phyloP scores from a whole-genome alignment of 2,888 invertebrate species.

The Andrena bucephala region DNA sequence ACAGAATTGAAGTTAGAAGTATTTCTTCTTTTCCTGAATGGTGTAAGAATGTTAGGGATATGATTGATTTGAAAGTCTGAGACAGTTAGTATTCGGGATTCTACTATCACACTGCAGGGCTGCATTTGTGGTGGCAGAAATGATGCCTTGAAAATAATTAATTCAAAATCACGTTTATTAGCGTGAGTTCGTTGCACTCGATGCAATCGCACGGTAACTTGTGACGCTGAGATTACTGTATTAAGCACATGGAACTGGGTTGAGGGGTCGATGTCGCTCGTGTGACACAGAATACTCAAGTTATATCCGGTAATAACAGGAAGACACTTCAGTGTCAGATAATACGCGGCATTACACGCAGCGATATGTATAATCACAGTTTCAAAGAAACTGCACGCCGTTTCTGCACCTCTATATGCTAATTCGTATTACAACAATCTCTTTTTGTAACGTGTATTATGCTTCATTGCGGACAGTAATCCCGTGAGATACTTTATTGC shows the following conservation, averaged over 20 bases:
- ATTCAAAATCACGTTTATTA: neutral
- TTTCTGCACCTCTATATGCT: neutral
- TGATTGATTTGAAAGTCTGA: too few species aligned
- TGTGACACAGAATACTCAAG: slow-evolving; percentile 28
- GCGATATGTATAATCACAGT: neutral
- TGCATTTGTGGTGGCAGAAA: neutral
- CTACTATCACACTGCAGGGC: too few species aligned
- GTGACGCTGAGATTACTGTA: slow-evolving; percentile 45
- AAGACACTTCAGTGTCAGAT: slow-evolving; percentile 20
- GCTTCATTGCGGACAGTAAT: neutral
- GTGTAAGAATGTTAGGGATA: too few species aligned
- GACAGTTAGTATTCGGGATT: too few species aligned
- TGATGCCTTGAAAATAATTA: neutral
- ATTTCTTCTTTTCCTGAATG: too few species aligned
- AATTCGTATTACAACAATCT: neutral
- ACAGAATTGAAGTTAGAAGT: too few species aligned
- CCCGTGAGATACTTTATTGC: neutral
- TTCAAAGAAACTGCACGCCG: slow-evolving; percentile 8
- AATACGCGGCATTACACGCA: slow-evolving; percentile 18
- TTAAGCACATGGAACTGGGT: slow-evolving; percentile 51
- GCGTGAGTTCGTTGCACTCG: slow-evolving; percentile 9
- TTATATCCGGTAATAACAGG: slow-evolving; percentile 44
- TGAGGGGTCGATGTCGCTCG: slow-evolving; percentile 44
- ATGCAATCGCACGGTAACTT: slow-evolving; percentile 17
- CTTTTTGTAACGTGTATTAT: neutral